Evolutionary conservation across 1,140 invertebrate species (phyloP).

Genomic region (Trissolcus basalis): DNA sequence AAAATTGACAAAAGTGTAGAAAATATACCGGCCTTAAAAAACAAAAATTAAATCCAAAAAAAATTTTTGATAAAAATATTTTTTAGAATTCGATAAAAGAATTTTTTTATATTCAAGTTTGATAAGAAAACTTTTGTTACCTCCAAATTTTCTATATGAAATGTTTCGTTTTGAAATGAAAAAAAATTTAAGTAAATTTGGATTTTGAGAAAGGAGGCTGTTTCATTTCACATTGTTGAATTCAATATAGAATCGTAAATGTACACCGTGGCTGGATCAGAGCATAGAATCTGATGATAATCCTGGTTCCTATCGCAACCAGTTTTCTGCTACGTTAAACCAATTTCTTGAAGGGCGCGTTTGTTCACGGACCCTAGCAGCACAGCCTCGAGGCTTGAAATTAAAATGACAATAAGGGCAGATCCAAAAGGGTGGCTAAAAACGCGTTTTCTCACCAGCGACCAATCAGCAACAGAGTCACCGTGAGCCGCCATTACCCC

Average conservation of each 20-base stretch:
- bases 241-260: conserved; percentile 5
- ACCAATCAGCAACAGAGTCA: conserved; percentile 70
- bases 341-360: conserved; percentile 68
- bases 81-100: no score
- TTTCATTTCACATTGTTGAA: background rate
- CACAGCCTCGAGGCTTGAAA: conserved; percentile 67
- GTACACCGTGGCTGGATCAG: conserved; percentile 21
- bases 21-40: no score
- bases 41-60: no score
- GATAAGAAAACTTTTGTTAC: no score
- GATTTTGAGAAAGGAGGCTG: no score
- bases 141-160: no score
- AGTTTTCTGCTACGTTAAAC: conserved; percentile 66
- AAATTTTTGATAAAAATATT: no score
- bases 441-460: conserved; percentile 67
- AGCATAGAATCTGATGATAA: conserved; percentile 41
- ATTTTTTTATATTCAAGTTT: no score
- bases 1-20: no score
- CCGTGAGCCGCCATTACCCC: conserved; percentile 68
- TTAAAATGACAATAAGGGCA: conserved; percentile 77
- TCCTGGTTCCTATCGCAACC: conserved; percentile 60
- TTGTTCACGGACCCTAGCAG: conserved; percentile 59
- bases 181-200: no score
- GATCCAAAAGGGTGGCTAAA: conserved; percentile 74
- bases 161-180: no score